Percentiles rank a stretch among this genome's conserved stretches.
Conservation (phyloP, 2,888 invertebrate genomes). For the Cryptosula pallasiana region DNA sequence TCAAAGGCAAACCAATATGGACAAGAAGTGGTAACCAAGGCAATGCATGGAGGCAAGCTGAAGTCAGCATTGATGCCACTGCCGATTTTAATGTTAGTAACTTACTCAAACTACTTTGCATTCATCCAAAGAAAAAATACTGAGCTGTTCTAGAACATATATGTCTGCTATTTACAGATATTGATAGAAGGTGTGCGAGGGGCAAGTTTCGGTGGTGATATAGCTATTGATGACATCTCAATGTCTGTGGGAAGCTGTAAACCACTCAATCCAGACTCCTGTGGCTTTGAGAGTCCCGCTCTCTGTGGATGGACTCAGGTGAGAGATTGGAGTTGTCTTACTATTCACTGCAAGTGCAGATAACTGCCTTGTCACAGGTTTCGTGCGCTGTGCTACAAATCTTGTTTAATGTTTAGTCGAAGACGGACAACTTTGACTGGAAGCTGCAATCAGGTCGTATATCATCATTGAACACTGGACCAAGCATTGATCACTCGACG, state of each 20-base stretch:
- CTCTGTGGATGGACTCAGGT: slow-evolving; percentile 27
- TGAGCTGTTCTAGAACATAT: too few relatives aligned
- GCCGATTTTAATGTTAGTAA: slow-evolving; percentile 20
- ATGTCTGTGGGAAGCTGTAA: slow-evolving; percentile 29
- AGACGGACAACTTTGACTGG: slow-evolving; percentile 42
- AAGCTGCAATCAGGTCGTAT: slow-evolving; percentile 34
- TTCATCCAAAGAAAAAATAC: too few relatives aligned
- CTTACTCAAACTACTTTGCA: neutral
- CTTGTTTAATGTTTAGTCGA: neutral
- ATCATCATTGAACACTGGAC: slow-evolving; percentile 33
- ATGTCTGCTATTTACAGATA: slow-evolving; percentile 33
- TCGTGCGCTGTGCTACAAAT: too few relatives aligned
- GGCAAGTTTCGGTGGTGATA: slow-evolving; percentile 35
- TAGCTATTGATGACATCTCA: slow-evolving; percentile 47
- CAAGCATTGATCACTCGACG: slow-evolving; percentile 36
- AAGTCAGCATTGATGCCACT: slow-evolving; percentile 31
- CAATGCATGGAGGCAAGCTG: slow-evolving; percentile 34
- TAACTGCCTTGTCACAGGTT: too few relatives aligned
- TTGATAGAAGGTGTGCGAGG: slow-evolving; percentile 41
- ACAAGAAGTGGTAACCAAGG: slow-evolving; percentile 36
- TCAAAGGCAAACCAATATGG: slow-evolving; percentile 32
- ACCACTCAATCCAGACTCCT: slow-evolving; percentile 10
- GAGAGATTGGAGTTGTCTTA: too few relatives aligned
- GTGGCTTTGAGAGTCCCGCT: slow-evolving; percentile 28
- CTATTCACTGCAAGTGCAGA: too few relatives aligned